Evolutionary conservation across 1,140 invertebrate genomes (phyloP).

Genomic region (Teleopsis dalmanni): DNA sequence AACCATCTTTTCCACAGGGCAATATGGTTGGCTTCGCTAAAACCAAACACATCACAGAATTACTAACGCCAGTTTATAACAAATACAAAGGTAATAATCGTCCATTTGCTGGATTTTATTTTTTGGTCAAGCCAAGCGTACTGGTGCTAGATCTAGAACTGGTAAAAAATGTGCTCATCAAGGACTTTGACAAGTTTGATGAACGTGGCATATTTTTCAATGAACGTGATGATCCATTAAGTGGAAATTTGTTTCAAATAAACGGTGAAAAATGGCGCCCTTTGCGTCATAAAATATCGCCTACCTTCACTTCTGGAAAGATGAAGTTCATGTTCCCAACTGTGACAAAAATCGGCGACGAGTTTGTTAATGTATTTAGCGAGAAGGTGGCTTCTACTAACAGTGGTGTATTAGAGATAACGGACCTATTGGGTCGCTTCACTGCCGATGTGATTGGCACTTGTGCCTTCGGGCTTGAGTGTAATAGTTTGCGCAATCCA

Average conservation of each 20-base stretch:
- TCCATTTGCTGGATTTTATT: slow-evolving; percentile 26
- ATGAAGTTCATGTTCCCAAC: slow-evolving; percentile 50
- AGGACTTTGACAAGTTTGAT: slow-evolving; percentile 33
- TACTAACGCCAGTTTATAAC: neutral
- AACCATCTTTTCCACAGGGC: slow-evolving; percentile 3
- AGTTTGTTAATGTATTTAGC: slow-evolving; percentile 26
- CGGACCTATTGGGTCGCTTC: slow-evolving; percentile 48
- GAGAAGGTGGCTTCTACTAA: slow-evolving; percentile 7
- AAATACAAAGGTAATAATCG: slow-evolving; percentile 39
- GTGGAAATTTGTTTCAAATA: slow-evolving; percentile 46
- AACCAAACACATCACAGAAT: neutral
- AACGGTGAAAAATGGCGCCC: slow-evolving; percentile 49
- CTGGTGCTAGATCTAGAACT: slow-evolving; percentile 28
- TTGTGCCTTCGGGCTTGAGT: slow-evolving; percentile 53
- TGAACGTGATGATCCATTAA: slow-evolving; percentile 48
- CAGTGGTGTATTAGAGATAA: slow-evolving; percentile 43
- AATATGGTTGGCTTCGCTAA: neutral
- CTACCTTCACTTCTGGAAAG: slow-evolving; percentile 53
- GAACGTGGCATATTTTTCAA: slow-evolving; percentile 47
- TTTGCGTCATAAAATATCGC: slow-evolving; percentile 48
- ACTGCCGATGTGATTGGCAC: slow-evolving; percentile 58
- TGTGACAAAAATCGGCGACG: slow-evolving; percentile 32
- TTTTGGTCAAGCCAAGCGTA: slow-evolving; percentile 16
- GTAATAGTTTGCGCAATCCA: slow-evolving; percentile 49
- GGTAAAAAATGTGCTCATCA: slow-evolving; percentile 32